phyloP scores from a whole-genome alignment of 2,113 vertebrate species.

The Gadus chalcogrammus region DNA sequence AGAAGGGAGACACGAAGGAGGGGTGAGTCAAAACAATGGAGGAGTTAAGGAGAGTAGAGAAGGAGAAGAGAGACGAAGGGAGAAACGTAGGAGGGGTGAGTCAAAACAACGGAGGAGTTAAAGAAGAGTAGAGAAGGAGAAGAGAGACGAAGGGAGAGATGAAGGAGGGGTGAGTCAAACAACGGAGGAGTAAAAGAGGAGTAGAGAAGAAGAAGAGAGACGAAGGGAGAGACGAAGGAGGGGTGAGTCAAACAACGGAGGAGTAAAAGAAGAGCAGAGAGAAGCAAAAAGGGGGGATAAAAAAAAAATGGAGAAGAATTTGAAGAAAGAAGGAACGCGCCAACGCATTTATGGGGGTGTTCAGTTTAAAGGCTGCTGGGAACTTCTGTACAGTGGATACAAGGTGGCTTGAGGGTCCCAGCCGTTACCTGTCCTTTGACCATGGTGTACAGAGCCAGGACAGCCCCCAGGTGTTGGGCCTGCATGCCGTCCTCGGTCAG shows the following conservation, averaged over 20 bases:
- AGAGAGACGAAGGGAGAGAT: background rate
- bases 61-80: too few species aligned
- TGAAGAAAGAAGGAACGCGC: too few species aligned
- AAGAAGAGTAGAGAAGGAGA: too few species aligned
- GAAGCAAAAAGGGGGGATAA: background rate
- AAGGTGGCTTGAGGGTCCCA: too few species aligned
- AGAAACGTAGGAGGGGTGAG: background rate
- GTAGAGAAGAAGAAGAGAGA: background rate
- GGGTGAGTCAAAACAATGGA: background rate
- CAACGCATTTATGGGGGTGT: too few species aligned
- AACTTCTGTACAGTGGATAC: too few species aligned
- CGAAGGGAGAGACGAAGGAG: too few species aligned
- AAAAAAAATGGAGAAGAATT: too few species aligned
- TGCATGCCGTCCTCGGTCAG: conserved; percentile 96
- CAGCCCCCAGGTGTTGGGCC: conserved; percentile 93
- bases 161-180: background rate
- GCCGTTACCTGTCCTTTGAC: conserved; percentile 88
- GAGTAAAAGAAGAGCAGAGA: background rate
- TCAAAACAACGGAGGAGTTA: background rate
- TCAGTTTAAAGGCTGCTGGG: too few species aligned
- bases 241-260: too few species aligned
- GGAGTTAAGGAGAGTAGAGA: background rate
- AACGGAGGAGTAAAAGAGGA: background rate
- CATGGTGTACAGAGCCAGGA: conserved; percentile 87
- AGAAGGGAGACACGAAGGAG: too few species aligned